phyloP scores from a whole-genome alignment of 2,797 vertebrate species.

The Dallia pectoralis region DNA sequence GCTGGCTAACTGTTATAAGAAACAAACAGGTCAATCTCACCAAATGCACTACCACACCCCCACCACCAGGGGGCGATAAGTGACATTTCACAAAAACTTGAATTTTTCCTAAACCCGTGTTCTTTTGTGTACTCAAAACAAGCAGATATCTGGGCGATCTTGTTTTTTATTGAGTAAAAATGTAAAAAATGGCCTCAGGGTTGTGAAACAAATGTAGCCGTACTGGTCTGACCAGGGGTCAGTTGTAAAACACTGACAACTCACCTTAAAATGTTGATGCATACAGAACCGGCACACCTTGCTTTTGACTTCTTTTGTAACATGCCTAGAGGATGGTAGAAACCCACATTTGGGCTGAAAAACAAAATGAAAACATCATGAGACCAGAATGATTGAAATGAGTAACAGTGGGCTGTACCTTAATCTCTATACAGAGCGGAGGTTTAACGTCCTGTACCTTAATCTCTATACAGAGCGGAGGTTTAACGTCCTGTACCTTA shows the following conservation, averaged over 20 bases:
- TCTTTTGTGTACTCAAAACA: neutral
- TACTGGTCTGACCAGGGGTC: neutral
- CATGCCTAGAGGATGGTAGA: constrained; percentile 86
- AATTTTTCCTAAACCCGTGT: neutral
- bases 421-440: neutral
- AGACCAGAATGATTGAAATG: constrained; percentile 4
- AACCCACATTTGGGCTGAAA: constrained; percentile 96
- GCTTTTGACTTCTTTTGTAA: constrained; percentile 91
- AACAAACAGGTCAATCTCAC: neutral
- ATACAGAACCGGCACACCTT: constrained; percentile 96
- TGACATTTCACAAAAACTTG: neutral
- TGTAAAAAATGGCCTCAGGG: too few species aligned
- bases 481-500: neutral
- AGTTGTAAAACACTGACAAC: neutral
- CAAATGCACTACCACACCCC: neutral
- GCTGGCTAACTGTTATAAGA: constrained; percentile 80
- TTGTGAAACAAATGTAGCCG: neutral
- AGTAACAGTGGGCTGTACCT: neutral
- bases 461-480: neutral
- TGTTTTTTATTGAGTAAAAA: neutral
- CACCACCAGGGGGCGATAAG: neutral
- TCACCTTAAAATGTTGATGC: constrained; percentile 98
- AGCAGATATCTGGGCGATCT: neutral
- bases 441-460: neutral
- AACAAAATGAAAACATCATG: constrained; percentile 36